Percentiles rank a stretch among this genome's conserved stretches.
phyloP scores from a whole-genome alignment of 2,888 invertebrate genomes.

The Deroplatys truncata region DNA sequence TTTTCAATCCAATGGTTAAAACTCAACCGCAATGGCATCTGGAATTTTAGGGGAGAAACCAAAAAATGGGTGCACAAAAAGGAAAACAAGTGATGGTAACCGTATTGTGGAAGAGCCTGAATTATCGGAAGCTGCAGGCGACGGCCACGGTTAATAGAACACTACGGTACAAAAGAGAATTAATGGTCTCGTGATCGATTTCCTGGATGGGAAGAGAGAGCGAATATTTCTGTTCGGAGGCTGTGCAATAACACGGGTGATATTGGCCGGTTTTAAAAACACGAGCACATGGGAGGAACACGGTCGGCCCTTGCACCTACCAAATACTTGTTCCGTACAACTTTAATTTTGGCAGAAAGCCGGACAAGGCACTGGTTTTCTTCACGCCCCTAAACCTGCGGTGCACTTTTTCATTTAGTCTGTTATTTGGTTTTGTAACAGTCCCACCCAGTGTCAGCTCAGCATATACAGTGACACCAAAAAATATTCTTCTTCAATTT shows the following conservation, averaged over 20 bases:
- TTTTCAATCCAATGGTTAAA: neutral
- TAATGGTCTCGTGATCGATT: constrained; percentile 16
- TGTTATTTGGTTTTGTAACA: too few species aligned
- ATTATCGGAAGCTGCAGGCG: neutral
- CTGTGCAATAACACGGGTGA: neutral
- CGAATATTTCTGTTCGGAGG: neutral
- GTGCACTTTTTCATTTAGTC: neutral
- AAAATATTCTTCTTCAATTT: too few species aligned
- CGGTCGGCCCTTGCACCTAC: neutral
- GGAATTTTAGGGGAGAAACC: neutral
- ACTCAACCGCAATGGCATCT: neutral
- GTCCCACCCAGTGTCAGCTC: too few species aligned
- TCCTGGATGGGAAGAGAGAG: neutral
- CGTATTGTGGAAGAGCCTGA: neutral
- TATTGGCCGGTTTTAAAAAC: neutral
- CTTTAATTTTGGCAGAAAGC: neutral
- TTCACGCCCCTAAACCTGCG: neutral
- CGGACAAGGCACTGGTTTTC: neutral
- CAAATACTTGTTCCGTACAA: neutral
- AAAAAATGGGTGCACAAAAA: neutral
- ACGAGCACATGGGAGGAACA: neutral
- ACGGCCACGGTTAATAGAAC: neutral
- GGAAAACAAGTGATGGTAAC: neutral
- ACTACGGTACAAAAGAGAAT: constrained; percentile 18
- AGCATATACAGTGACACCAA: too few species aligned